These are phyloP conservation scores for Silurus glanis DNA, from an alignment of 2,113 vertebrate genomes.

Conservation along the genomic window DNA sequence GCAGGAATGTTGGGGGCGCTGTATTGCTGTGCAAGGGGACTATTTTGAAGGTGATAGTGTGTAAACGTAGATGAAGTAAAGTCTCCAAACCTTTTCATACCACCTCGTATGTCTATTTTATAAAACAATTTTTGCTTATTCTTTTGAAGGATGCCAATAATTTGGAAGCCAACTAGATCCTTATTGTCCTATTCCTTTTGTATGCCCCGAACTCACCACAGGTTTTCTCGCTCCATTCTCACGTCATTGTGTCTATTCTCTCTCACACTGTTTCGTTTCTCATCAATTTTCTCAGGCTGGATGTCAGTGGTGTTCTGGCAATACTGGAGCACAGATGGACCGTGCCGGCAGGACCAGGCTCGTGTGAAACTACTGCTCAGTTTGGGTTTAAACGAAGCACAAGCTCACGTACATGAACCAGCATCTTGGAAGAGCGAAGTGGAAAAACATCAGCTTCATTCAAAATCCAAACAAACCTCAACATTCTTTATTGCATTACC, in stretches of 20 bases:
- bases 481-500: conserved; percentile 1
- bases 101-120: neutral
- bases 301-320: conserved; percentile 43
- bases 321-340: conserved; percentile 46
- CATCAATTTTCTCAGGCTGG: conserved; percentile 12
- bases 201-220: neutral
- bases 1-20: too few relatives aligned
- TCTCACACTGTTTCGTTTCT: neutral
- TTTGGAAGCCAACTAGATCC: neutral
- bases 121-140: neutral
- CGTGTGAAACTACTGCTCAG: conserved; percentile 45
- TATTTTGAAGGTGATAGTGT: too few relatives aligned
- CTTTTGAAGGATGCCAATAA: neutral
- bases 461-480: neutral
- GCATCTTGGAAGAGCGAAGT: neutral
- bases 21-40: too few relatives aligned
- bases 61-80: too few relatives aligned
- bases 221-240: neutral
- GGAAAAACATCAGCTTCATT: neutral
- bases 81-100: too few relatives aligned
- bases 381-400: conserved; percentile 45
- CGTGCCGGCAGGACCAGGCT: conserved; percentile 44
- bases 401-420: neutral
- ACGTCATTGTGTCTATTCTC: neutral
- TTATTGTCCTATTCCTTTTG: neutral